A percentile compares a stretch with the other conserved stretches of the same genome.
Evolutionary conservation across 2,888 invertebrate genomes (phyloP).

Genomic region (Flabesymbios commensalis): DNA sequence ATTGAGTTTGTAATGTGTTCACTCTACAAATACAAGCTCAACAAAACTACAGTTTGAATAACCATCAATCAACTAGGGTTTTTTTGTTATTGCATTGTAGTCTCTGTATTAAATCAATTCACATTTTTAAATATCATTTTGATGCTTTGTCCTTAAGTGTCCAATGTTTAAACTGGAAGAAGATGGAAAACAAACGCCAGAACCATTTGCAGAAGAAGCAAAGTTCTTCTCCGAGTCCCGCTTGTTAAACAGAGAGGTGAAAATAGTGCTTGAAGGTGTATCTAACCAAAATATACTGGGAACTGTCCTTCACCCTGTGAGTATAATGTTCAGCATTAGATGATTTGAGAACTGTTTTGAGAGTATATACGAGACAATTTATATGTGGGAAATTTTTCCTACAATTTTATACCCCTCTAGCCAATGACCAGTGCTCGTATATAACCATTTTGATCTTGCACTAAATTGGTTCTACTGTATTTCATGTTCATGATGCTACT

Average conservation of each 20-base stretch:
- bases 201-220: constrained; percentile 83
- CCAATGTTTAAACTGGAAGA: constrained; percentile 77
- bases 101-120: background rate
- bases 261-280: constrained; percentile 80
- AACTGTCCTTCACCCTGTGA: constrained; percentile 84
- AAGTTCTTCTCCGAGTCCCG: constrained; percentile 90
- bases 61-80: no score
- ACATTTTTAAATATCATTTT: background rate
- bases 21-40: no score
- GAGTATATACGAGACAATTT: no score
- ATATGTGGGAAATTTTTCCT: no score
- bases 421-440: no score
- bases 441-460: no score
- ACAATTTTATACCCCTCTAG: no score
- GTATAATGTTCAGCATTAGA: no score
- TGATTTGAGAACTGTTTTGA: no score
- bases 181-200: constrained; percentile 51
- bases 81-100: background rate
- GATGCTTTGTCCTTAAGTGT: constrained; percentile 49
- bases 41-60: no score
- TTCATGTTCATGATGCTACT: background rate
- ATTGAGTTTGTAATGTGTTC: no score
- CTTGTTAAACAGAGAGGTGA: constrained; percentile 80
- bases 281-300: constrained; percentile 89
- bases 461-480: no score